Evolutionary conservation across 2,888 invertebrate species (phyloP).

Genomic region (Caenorhabditis uteleia): DNA sequence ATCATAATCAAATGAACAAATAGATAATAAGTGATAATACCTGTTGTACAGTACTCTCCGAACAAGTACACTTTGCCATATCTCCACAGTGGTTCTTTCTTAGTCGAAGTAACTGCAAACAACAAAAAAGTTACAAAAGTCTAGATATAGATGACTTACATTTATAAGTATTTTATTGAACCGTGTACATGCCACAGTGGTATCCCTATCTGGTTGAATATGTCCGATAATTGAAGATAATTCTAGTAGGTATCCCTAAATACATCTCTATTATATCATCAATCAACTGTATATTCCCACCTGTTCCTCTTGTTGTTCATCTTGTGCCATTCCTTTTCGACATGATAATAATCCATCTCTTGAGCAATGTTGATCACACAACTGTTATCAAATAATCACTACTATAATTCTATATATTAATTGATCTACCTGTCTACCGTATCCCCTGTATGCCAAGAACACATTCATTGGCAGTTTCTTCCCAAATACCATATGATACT

Average conservation of each 20-base stretch:
- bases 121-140: neutral
- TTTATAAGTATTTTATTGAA: slow-evolving; percentile 41
- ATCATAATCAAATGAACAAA: neutral
- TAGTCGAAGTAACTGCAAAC: slow-evolving; percentile 40
- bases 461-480: slow-evolving; percentile 53
- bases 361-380: slow-evolving; percentile 54
- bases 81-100: slow-evolving; percentile 50
- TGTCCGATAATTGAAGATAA: slow-evolving; percentile 27
- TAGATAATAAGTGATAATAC: slow-evolving; percentile 11
- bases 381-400: slow-evolving; percentile 10
- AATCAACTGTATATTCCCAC: neutral
- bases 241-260: slow-evolving; percentile 29
- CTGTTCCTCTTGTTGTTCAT: slow-evolving; percentile 42
- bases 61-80: slow-evolving; percentile 49
- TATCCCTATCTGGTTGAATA: slow-evolving; percentile 36
- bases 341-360: slow-evolving; percentile 35
- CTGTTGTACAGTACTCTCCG: slow-evolving; percentile 33
- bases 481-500: slow-evolving; percentile 62
- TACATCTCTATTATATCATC: neutral
- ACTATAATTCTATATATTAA: neutral
- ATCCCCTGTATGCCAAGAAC: slow-evolving; percentile 54
- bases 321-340: slow-evolving; percentile 36
- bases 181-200: slow-evolving; percentile 37
- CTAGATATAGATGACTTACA: slow-evolving; percentile 20
- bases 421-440: slow-evolving; percentile 46